Evolutionary conservation across 2,888 invertebrate species (phyloP).

Genomic region (Drosophila rubida): DNA sequence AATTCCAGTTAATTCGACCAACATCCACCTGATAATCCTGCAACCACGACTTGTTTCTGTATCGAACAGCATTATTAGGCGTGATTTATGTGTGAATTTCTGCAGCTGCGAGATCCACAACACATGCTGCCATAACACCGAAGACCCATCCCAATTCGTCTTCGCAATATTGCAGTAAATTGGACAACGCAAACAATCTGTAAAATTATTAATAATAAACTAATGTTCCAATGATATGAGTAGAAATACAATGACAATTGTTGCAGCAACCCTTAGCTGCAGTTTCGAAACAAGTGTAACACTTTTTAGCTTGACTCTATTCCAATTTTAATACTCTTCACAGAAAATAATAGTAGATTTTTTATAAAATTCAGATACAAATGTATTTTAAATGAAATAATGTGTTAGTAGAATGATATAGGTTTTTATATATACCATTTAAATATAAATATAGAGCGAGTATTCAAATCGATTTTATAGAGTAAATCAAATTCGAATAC

Average conservation of each 20-base stretch:
- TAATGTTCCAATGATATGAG: slow-evolving; percentile 21
- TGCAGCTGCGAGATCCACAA: slow-evolving; percentile 60
- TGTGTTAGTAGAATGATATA: too few species aligned
- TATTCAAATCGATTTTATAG: not conserved
- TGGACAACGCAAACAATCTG: slow-evolving; percentile 76
- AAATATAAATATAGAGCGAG: too few species aligned
- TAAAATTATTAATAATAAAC: slow-evolving; percentile 80
- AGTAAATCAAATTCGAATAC: not conserved
- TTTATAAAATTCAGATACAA: too few species aligned
- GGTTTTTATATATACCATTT: too few species aligned
- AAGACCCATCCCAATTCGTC: slow-evolving; percentile 53
- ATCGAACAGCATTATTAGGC: slow-evolving; percentile 24
- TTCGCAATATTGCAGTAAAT: slow-evolving; percentile 56
- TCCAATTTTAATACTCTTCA: not conserved
- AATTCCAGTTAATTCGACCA: slow-evolving; percentile 23
- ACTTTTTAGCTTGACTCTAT: slow-evolving; percentile 5
- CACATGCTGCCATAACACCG: slow-evolving; percentile 60
- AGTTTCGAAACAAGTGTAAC: slow-evolving; percentile 62
- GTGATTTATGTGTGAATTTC: slow-evolving; percentile 60
- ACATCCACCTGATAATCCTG: slow-evolving; percentile 70
- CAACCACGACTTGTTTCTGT: slow-evolving; percentile 50
- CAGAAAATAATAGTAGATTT: not conserved
- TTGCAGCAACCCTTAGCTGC: slow-evolving; percentile 55
- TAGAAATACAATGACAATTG: slow-evolving; percentile 60
- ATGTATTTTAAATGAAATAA: too few species aligned